phyloP scores from a whole-genome alignment of 2,888 invertebrate species.

The Meghimatium bilineatum region DNA sequence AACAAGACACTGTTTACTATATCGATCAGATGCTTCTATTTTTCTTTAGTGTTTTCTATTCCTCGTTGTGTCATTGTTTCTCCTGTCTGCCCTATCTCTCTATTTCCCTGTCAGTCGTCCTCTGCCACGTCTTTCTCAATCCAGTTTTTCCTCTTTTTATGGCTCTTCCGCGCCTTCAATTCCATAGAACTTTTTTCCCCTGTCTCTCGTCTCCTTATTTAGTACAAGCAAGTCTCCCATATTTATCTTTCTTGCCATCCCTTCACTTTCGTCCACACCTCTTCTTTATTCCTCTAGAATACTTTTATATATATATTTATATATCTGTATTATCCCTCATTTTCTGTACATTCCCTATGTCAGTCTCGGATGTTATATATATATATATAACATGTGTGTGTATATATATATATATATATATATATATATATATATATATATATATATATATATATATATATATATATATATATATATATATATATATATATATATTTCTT shows the following conservation, averaged over 20 bases:
- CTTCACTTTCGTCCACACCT: neutral
- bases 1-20: neutral
- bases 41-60: constrained; percentile 1
- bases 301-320: no score
- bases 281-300: no score
- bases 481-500: no score
- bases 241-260: neutral
- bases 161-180: neutral
- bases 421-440: no score
- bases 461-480: no score
- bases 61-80: neutral
- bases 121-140: neutral
- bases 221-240: neutral
- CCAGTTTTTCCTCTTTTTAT: neutral
- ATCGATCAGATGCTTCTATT: constrained; percentile 9
- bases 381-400: no score
- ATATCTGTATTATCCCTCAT: no score
- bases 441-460: no score
- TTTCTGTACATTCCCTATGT: no score
- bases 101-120: constrained; percentile 8
- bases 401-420: no score
- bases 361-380: no score
- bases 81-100: constrained; percentile 6
- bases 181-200: neutral
- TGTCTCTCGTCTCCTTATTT: neutral